phyloP scores from a whole-genome alignment of 1,140 invertebrate species.

The Alviniconcha marisindica region DNA sequence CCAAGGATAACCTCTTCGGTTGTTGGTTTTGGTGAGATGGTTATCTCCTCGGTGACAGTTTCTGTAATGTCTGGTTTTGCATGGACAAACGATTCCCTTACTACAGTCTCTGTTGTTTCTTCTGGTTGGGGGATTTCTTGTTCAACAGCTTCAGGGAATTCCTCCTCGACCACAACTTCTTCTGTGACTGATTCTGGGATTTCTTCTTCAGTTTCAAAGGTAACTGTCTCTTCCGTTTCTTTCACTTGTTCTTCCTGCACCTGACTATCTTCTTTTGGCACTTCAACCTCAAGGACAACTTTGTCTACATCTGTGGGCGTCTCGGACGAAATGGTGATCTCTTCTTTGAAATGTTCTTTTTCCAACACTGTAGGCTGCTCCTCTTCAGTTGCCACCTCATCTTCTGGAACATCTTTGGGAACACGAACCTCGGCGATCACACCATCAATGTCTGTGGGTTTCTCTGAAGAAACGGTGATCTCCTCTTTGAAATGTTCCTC shows the following conservation, averaged over 20 bases:
- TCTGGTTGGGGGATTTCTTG: no score
- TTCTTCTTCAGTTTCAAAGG: slow-evolving; percentile 38
- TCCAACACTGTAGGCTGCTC: not conserved
- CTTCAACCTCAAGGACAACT: slow-evolving; percentile 21
- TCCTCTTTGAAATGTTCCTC: slow-evolving; percentile 14
- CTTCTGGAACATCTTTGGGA: not conserved
- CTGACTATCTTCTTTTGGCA: slow-evolving; percentile 33
- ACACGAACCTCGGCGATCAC: not conserved
- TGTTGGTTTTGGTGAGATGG: no score
- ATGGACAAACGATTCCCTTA: slow-evolving; percentile 17
- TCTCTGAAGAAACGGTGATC: not conserved
- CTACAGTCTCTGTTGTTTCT: no score
- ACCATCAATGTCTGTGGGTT: not conserved
- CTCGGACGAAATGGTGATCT: slow-evolving; percentile 8
- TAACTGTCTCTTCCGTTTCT: slow-evolving; percentile 9
- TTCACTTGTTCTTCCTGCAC: no score
- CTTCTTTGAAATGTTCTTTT: slow-evolving; percentile 18
- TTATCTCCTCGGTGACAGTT: no score
- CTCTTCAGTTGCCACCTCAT: not conserved
- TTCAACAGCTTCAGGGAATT: slow-evolving; percentile 32
- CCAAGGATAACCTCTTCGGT: not conserved
- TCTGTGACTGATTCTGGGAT: slow-evolving; percentile 45
- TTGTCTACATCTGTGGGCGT: slow-evolving; percentile 37
- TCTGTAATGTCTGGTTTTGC: slow-evolving; percentile 9
- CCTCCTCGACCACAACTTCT: slow-evolving; percentile 43